A percentile compares a stretch with the other conserved stretches of the same genome.
Conservation (phyloP, 2,113 vertebrate species). For the Syngnathus typhle region DNA sequence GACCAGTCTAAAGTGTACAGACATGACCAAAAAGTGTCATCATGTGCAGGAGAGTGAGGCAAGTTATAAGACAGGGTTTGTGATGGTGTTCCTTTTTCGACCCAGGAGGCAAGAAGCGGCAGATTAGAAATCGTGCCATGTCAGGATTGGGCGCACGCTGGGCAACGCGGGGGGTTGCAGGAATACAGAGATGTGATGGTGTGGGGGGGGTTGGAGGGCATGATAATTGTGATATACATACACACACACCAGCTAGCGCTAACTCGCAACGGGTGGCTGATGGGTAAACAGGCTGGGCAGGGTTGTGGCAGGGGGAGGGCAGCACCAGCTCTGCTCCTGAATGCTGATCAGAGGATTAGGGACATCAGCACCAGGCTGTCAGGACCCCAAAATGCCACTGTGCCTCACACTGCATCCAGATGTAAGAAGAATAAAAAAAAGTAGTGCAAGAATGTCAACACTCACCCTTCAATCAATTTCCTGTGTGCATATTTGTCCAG, state of each 20-base stretch:
- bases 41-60: conserved; percentile 30
- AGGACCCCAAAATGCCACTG: conserved; percentile 44
- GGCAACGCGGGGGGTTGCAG: conserved; percentile 37
- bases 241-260: conserved; percentile 44
- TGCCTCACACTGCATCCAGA: conserved; percentile 40
- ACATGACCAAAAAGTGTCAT: conserved; percentile 36
- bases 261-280: conserved; percentile 59
- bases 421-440: conserved; percentile 14
- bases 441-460: conserved; percentile 12
- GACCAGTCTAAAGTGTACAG: conserved; percentile 23
- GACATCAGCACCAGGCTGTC: conserved; percentile 41
- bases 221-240: conserved; percentile 69
- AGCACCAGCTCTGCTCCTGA: conserved; percentile 52
- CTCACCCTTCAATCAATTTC: neutral
- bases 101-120: conserved; percentile 52
- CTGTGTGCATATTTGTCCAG: conserved; percentile 10
- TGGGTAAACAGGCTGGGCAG: conserved; percentile 65
- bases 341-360: conserved; percentile 70
- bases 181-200: conserved; percentile 33
- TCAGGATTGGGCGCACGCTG: conserved; percentile 65
- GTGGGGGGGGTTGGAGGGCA: conserved; percentile 44
- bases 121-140: conserved; percentile 67
- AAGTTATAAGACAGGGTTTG: conserved; percentile 31
- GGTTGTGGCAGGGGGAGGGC: conserved; percentile 41
- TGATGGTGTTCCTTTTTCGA: conserved; percentile 48